A percentile compares a stretch with the other conserved stretches of the same genome.
Evolutionary conservation across 2,797 vertebrate genomes (phyloP).

Genomic region (Oreochromis grahami): DNA sequence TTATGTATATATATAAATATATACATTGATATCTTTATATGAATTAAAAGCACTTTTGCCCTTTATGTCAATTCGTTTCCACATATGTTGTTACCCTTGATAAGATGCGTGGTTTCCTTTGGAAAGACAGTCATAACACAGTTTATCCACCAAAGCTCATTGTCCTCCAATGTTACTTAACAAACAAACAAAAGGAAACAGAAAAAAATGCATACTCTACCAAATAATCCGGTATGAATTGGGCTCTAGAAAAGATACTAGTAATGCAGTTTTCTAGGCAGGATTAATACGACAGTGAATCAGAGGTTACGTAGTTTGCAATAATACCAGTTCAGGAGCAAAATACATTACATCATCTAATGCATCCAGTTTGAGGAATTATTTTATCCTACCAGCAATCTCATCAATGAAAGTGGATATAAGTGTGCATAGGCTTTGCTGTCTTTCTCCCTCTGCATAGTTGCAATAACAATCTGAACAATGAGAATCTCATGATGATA

Average conservation of each 20-base stretch:
- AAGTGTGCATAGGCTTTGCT: background rate
- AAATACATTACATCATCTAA: slow-evolving; percentile 40
- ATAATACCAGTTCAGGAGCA: background rate
- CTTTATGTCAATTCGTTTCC: background rate
- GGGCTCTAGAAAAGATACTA: background rate
- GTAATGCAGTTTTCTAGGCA: background rate
- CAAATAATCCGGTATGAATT: background rate
- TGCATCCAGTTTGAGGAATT: background rate
- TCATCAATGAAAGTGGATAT: background rate
- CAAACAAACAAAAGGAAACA: background rate
- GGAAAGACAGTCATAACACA: background rate
- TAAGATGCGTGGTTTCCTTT: background rate
- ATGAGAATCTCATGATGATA: background rate
- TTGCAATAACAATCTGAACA: background rate
- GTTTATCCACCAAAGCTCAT: background rate
- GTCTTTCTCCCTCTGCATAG: background rate
- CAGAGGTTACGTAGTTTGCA: background rate
- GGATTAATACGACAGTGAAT: slow-evolving; percentile 1
- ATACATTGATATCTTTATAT: rapidly evolving
- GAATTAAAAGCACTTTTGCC: background rate
- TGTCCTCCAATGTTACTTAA: background rate
- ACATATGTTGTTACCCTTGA: background rate
- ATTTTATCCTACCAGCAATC: slow-evolving; percentile 17
- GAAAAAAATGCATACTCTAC: background rate
- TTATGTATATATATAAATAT: background rate